Conservation (phyloP, 2,113 vertebrate genomes). For the Albula goreensis region DNA sequence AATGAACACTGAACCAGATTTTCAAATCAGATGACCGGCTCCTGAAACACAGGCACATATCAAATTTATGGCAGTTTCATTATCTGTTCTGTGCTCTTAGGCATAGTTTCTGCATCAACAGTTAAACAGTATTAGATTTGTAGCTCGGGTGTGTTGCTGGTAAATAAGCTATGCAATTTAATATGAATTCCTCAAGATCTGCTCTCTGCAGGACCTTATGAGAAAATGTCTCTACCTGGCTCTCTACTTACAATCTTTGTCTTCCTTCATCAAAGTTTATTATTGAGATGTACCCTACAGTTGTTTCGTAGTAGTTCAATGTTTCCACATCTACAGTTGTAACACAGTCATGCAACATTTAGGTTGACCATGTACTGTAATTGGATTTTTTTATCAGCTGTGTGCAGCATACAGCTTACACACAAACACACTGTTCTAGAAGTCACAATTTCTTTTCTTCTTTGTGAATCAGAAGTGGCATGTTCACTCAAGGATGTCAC, state of each 20-base stretch:
- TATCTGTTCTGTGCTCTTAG: background rate
- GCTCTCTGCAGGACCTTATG: background rate
- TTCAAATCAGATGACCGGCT: background rate
- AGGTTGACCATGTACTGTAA: slow-evolving; percentile 12
- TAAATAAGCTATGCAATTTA: slow-evolving; percentile 10
- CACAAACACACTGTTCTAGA: background rate
- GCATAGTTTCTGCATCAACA: background rate
- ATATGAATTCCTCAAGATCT: background rate
- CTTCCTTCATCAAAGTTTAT: background rate
- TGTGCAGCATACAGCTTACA: background rate
- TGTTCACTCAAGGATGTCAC: background rate
- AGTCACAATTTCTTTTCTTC: background rate
- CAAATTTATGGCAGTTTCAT: background rate
- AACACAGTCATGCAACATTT: background rate
- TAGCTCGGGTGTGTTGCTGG: background rate
- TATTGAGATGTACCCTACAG: no score
- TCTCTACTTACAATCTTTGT: background rate
- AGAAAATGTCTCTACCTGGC: background rate
- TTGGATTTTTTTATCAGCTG: background rate
- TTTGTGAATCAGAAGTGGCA: background rate
- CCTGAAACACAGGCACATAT: slow-evolving; percentile 1
- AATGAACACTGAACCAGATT: background rate
- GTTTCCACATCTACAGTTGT: no score
- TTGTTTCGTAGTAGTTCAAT: no score
- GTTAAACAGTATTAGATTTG: background rate